These are phyloP conservation scores for Oryzias dopingdopingensis DNA, from an alignment of 2,797 vertebrate genomes.

Conservation along the genomic window DNA sequence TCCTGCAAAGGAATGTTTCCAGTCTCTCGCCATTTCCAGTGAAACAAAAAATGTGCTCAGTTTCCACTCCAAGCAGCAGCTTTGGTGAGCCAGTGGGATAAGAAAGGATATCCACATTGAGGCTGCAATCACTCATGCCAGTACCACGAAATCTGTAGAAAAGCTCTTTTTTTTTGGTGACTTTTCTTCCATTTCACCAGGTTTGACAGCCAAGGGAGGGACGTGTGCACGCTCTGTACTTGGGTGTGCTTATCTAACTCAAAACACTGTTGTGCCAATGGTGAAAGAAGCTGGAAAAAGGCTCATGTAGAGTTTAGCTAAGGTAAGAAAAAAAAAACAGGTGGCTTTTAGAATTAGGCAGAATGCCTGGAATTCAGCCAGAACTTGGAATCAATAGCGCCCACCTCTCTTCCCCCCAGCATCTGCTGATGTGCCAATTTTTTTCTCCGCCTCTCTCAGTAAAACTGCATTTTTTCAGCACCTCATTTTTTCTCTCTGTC, in stretches of 20 bases:
- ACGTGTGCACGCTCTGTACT: slow-evolving; percentile 12
- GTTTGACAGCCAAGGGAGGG: slow-evolving; percentile 18
- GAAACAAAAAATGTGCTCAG: slow-evolving; percentile 39
- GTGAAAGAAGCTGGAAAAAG: slow-evolving; percentile 44
- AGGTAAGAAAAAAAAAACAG: slow-evolving; percentile 61
- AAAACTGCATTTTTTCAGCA: slow-evolving; percentile 28
- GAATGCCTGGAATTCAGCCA: slow-evolving; percentile 76
- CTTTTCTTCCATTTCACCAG: slow-evolving; percentile 9
- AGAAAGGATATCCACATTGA: slow-evolving; percentile 15
- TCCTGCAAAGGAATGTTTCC: slow-evolving; percentile 65
- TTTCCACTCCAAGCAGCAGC: slow-evolving; percentile 45
- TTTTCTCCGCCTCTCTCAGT: slow-evolving; percentile 16
- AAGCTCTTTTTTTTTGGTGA: slow-evolving; percentile 15
- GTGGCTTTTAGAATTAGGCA: slow-evolving; percentile 68
- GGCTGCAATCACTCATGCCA: slow-evolving; percentile 8
- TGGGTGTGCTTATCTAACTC: slow-evolving; percentile 18
- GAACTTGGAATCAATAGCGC: slow-evolving; percentile 59
- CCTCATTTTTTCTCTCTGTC: slow-evolving; percentile 38
- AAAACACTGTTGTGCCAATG: slow-evolving; percentile 19
- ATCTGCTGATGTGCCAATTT: slow-evolving; percentile 31
- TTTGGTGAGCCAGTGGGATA: slow-evolving; percentile 6
- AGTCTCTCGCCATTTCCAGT: slow-evolving; percentile 59
- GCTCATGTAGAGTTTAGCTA: slow-evolving; percentile 50
- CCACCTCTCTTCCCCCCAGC: slow-evolving; percentile 20
- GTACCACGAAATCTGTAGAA: slow-evolving; percentile 5